A percentile compares a stretch with the other conserved stretches of the same genome.
These are phyloP conservation scores for Platygyra sinensis DNA, from an alignment of 64 coral and sea anemone species.

Conservation along the genomic window DNA sequence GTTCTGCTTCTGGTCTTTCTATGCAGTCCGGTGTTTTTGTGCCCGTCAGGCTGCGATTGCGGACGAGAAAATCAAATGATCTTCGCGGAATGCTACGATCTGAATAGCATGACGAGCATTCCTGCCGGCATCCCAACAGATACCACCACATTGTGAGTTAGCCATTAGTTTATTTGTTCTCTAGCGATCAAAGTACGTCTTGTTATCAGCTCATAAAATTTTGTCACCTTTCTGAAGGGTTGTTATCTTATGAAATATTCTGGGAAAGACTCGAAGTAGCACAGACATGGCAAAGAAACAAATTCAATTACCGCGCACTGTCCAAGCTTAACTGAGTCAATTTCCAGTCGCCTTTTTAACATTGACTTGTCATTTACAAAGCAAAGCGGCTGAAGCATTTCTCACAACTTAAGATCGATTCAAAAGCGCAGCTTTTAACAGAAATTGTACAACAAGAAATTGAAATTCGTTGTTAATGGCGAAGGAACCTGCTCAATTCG, in stretches of 20 bases:
- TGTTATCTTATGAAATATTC: background rate
- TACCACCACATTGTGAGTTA: constrained; percentile 24
- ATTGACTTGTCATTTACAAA: background rate
- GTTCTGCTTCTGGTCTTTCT: background rate
- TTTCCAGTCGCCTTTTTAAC: background rate
- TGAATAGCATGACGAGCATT: background rate
- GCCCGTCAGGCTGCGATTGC: background rate
- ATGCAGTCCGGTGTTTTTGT: background rate
- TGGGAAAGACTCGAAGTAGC: background rate
- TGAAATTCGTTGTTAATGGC: background rate
- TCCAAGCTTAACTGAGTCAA: background rate
- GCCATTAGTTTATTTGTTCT: constrained; percentile 5
- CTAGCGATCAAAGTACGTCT: background rate
- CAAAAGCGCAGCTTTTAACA: background rate
- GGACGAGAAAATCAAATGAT: background rate
- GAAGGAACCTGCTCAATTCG: background rate
- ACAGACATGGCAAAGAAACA: background rate
- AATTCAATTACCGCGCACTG: constrained; percentile 28
- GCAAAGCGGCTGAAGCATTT: background rate
- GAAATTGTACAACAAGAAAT: background rate
- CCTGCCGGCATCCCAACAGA: constrained; percentile 11
- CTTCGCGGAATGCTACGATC: background rate
- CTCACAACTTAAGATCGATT: background rate
- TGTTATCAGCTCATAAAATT: constrained; percentile 38
- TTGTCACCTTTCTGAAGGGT: constrained; percentile 5